Evolutionary conservation across 2,888 invertebrate species (phyloP), one percentile per base, ranked within the genome.

Genomic region (Melolontha melolontha): DNA sequence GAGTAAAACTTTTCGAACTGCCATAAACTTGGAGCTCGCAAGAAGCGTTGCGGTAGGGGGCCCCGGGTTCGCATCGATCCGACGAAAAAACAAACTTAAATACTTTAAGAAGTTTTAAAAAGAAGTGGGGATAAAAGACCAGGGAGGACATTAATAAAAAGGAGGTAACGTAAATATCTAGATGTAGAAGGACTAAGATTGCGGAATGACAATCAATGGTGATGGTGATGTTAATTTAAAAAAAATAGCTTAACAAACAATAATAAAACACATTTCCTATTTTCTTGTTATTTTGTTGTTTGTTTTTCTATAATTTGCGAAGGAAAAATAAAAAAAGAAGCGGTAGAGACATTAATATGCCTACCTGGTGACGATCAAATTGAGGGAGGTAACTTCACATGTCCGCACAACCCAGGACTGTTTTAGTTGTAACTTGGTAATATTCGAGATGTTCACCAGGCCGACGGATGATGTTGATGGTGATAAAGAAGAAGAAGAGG

Each of bases 1-100:
- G 29, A 47, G 16, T 47, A 80, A 82, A 82, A 80, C 77, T 80
- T 82, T 78, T 76, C 79, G 77, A 82, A 82, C 80, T 81, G 82
- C 81, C 81, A 81, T 82, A 81, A 82, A 81, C 80, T 80, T 76
- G 76, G 78, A 70, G 70, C 8, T 10, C 29, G 47, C 52, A 42
- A 67, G 55, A 55, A 54, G 44, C 49, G 55, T 34, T 34, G 10
- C 34, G 8, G 34, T 34, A 34, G 34, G 34, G 34, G 34, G 34
- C 34, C 34, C 34, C 34, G 57, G 22, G 42, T 22, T 57, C 51
- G 64, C 47, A 66, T 68, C 64, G 64, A 59, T 67, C 71, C 67
- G 59, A 49, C 59, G 22, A 64, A 69, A 73, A 34, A 34, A 34
- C 34, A 34, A 34, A 72, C 71, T 72, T 69, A 67, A 68, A 69